Evolutionary conservation across 1,140 invertebrate species (phyloP).

Genomic region (Atta colombica): DNA sequence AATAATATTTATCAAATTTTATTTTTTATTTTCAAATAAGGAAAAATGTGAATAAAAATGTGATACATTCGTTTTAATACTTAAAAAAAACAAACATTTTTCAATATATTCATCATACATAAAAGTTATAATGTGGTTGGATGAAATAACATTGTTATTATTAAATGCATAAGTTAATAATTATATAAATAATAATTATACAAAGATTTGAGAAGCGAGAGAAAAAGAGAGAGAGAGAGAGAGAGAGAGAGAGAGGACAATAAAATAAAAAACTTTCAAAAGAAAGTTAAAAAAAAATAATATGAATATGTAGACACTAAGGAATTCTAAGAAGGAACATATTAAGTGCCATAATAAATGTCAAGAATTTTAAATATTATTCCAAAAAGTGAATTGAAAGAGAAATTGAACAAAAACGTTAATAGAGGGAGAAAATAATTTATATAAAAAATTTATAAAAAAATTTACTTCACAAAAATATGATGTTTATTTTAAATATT

Average conservation of each 20-base stretch:
- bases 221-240: no score
- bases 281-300: no score
- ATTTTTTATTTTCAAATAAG: not conserved
- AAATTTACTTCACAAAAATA: not conserved
- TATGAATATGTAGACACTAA: no score
- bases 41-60: not conserved
- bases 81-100: not conserved
- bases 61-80: not conserved
- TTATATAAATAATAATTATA: no score
- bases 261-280: no score
- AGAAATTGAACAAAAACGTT: not conserved
- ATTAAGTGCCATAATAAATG: not conserved
- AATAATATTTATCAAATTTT: constrained; percentile 1
- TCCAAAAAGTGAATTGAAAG: not conserved
- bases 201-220: no score
- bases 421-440: not conserved
- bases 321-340: not conserved
- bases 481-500: not conserved
- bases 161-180: no score
- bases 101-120: not conserved
- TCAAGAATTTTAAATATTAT: no score
- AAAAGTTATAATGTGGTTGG: not conserved
- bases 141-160: not conserved
- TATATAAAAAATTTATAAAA: not conserved
- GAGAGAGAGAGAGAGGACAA: no score